Conservation (phyloP, 2,888 invertebrate genomes). For the Hofmannophila pseudospretella region DNA sequence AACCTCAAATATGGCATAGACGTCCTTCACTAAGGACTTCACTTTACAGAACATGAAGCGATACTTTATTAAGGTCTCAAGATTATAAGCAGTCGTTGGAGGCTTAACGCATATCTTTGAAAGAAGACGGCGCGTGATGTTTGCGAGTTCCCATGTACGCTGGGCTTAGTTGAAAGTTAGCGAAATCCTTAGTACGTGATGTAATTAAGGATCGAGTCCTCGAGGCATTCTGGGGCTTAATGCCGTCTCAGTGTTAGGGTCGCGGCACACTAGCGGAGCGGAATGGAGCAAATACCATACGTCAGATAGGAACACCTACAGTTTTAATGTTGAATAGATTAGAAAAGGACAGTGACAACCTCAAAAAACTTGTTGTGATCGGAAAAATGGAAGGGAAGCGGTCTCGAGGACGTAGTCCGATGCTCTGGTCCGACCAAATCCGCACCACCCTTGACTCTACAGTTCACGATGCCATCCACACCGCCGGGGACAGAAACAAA, state of each 20-base stretch:
- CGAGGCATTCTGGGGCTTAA: slow-evolving; percentile 29
- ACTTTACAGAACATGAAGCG: not conserved
- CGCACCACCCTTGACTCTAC: too few species aligned
- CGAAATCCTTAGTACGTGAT: slow-evolving; percentile 47
- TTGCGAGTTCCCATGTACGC: slow-evolving; percentile 40
- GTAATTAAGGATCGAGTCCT: slow-evolving; percentile 38
- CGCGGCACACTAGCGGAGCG: not conserved
- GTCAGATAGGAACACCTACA: too few species aligned
- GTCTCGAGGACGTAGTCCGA: too few species aligned
- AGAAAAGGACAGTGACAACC: too few species aligned
- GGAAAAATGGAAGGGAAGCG: too few species aligned
- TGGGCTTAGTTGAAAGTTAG: slow-evolving; percentile 47
- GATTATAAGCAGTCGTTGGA: slow-evolving; percentile 46
- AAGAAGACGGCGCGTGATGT: slow-evolving; percentile 50
- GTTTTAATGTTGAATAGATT: too few species aligned
- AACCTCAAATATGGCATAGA: too few species aligned
- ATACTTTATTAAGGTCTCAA: not conserved
- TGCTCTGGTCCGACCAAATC: too few species aligned
- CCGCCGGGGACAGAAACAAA: too few species aligned
- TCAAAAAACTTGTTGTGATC: too few species aligned
- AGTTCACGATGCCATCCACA: too few species aligned
- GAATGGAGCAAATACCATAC: not conserved
- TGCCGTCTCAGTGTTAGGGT: slow-evolving; percentile 1
- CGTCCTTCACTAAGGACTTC: too few species aligned
- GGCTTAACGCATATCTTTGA: slow-evolving; percentile 56